Conservation (phyloP, 1,140 invertebrate species). For the Steinernema khuongi region DNA sequence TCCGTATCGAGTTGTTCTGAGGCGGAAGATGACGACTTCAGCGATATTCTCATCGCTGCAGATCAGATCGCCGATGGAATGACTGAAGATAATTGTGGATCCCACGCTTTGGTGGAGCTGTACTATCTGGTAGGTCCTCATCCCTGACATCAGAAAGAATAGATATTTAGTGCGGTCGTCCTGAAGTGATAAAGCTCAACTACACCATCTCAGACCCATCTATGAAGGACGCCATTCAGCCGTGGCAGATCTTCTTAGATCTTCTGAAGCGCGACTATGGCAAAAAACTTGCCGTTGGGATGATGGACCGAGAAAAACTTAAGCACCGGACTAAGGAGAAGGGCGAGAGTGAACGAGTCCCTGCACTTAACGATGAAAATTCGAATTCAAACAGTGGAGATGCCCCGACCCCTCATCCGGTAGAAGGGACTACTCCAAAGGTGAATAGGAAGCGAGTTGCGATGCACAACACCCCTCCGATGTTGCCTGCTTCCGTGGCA, state of each 20-base stretch:
- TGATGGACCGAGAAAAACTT: conserved; percentile 9
- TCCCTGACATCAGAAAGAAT: conserved; percentile 2
- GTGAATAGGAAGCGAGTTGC: background rate
- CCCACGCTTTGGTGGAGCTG: conserved; percentile 36
- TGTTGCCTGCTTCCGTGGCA: background rate
- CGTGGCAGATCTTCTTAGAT: conserved; percentile 36
- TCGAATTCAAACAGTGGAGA: background rate
- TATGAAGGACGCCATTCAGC: conserved; percentile 1
- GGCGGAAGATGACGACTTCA: background rate
- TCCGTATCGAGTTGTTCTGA: background rate
- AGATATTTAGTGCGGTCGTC: conserved; percentile 45
- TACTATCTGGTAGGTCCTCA: conserved; percentile 39
- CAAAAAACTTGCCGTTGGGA: conserved; percentile 30
- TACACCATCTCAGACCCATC: conserved; percentile 26
- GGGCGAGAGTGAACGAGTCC: background rate
- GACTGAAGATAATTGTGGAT: conserved; percentile 1
- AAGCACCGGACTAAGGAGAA: background rate
- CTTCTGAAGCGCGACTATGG: conserved; percentile 44
- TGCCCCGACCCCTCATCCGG: background rate
- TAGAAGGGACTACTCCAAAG: background rate
- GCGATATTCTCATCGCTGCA: background rate
- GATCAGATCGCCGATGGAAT: conserved; percentile 16
- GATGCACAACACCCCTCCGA: background rate
- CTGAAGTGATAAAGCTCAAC: conserved; percentile 34
- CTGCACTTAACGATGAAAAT: background rate